Conservation (phyloP, 2,888 invertebrate species). For the Zeuzera pyrina region DNA sequence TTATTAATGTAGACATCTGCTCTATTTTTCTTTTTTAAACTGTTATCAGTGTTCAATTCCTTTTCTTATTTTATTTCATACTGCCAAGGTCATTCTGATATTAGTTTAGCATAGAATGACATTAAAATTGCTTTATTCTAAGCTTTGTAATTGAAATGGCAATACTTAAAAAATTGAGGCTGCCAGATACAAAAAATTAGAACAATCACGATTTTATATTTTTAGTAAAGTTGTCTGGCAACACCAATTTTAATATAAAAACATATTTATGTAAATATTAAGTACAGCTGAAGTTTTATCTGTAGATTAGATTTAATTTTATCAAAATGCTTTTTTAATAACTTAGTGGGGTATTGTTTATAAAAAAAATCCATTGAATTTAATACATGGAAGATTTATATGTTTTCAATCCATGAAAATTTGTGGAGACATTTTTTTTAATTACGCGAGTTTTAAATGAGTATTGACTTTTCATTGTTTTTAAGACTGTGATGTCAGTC, state of each 20-base stretch:
- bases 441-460: constrained; percentile 8
- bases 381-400: constrained; percentile 46
- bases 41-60: too few relatives aligned
- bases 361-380: constrained; percentile 41
- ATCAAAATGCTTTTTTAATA: neutral
- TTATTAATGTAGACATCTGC: too few relatives aligned
- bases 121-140: constrained; percentile 3
- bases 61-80: neutral
- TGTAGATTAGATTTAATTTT: constrained; percentile 27
- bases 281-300: constrained; percentile 29
- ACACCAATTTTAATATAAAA: neutral
- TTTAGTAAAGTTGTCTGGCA: neutral
- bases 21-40: too few relatives aligned
- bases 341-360: neutral
- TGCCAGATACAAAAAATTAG: constrained; percentile 11
- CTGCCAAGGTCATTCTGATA: constrained; percentile 30
- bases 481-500: constrained; percentile 11
- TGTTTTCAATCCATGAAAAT: constrained; percentile 52
- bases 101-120: constrained; percentile 35
- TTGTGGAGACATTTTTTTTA: constrained; percentile 22
- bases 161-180: too few relatives aligned
- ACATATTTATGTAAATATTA: constrained; percentile 51
- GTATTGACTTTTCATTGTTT: constrained; percentile 18
- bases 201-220: constrained; percentile 2
- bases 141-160: too few relatives aligned